Percentiles rank a stretch among this genome's conserved stretches.
Evolutionary conservation across 2,888 invertebrate genomes (phyloP).

Genomic region (Lochmaea crataegi): DNA sequence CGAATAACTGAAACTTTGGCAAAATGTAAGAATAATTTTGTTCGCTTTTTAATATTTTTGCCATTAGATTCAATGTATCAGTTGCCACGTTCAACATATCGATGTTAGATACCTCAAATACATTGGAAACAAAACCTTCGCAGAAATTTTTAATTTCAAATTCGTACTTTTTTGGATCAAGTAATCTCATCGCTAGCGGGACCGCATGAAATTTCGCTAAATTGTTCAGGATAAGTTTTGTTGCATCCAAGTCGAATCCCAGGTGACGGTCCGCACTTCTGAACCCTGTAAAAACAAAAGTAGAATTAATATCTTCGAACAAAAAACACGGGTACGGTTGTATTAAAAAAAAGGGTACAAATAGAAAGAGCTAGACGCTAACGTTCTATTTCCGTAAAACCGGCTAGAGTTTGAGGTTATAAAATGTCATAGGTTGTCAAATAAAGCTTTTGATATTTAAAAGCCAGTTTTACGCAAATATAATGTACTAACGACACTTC

Average conservation of each 20-base stretch:
- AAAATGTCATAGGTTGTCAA: too few relatives aligned
- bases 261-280: constrained; percentile 61
- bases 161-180: constrained; percentile 7
- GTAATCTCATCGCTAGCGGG: constrained; percentile 66
- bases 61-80: background rate
- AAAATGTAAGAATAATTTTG: background rate
- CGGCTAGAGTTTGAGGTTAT: too few relatives aligned
- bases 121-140: background rate
- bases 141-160: background rate
- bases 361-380: too few relatives aligned
- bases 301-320: constrained; percentile 63
- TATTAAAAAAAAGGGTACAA: too few relatives aligned
- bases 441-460: too few relatives aligned
- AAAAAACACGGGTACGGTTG: constrained; percentile 62
- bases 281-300: constrained; percentile 57
- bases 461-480: too few relatives aligned
- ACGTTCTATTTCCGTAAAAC: too few relatives aligned
- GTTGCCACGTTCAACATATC: too few relatives aligned
- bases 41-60: background rate
- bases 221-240: constrained; percentile 61
- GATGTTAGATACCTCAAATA: background rate
- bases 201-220: constrained; percentile 68
- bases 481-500: too few relatives aligned
- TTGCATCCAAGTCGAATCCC: constrained; percentile 65
- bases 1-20: background rate